Evolutionary conservation across 2,797 vertebrate genomes (phyloP).

Genomic region (Parambassis ranga): DNA sequence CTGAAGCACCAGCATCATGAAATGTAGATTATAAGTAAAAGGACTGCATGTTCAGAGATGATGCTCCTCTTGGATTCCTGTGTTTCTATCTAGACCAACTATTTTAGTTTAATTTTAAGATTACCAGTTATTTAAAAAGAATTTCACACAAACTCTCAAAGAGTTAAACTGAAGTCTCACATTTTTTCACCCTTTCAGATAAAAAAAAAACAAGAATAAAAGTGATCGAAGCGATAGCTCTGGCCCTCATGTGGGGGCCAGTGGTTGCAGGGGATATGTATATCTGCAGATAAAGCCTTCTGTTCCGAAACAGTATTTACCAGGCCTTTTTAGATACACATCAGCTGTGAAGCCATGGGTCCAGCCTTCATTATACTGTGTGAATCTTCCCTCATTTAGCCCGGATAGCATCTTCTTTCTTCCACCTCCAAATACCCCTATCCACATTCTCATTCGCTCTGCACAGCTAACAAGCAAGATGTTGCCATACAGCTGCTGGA

Average conservation of each 20-base stretch:
- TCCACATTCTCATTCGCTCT: slow-evolving; percentile 68
- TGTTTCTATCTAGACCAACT: not conserved
- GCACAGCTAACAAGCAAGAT: slow-evolving; percentile 76
- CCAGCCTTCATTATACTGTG: slow-evolving; percentile 82
- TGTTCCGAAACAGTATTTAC: slow-evolving; percentile 83
- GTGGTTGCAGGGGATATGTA: slow-evolving; percentile 83
- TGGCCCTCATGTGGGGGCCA: slow-evolving; percentile 81
- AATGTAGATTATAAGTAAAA: not conserved
- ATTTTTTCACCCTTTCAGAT: slow-evolving; percentile 68
- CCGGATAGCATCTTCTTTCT: slow-evolving; percentile 82
- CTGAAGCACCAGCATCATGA: not conserved
- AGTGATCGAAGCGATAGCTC: slow-evolving; percentile 76
- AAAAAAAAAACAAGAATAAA: slow-evolving; percentile 67
- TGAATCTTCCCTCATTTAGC: slow-evolving; percentile 86
- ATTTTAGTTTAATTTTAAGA: not conserved
- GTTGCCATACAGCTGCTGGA: slow-evolving; percentile 70
- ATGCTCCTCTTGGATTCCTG: not conserved
- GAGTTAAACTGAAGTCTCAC: slow-evolving; percentile 69
- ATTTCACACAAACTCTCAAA: slow-evolving; percentile 53
- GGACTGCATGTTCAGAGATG: not conserved
- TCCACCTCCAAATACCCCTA: slow-evolving; percentile 82
- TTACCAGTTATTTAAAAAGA: slow-evolving; percentile 2
- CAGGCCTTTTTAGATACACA: slow-evolving; percentile 82
- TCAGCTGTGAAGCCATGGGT: slow-evolving; percentile 81
- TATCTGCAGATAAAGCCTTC: slow-evolving; percentile 84